Evolutionary conservation across 2,888 invertebrate genomes (phyloP), one percentile per base, ranked within the genome.

Genomic region (Coremacera marginata): DNA sequence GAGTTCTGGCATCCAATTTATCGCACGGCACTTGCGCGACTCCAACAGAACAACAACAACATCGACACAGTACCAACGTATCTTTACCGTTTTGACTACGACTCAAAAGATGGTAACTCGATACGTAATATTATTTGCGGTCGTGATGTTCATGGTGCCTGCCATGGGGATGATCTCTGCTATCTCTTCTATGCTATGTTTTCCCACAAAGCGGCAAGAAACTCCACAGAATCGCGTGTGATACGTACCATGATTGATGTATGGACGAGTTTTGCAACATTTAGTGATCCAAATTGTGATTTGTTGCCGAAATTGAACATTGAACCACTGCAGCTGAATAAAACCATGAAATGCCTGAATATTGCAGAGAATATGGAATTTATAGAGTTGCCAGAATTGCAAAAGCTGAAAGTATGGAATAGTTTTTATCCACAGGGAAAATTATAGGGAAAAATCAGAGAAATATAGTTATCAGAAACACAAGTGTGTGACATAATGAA

Each of bases 91-190:
- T 89, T 90, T 79, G 88, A 88, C 25, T 86, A 85, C 75, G 89
- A 90, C 70, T 89, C 89, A 2, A 82, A 84, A 44, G 81, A 84
- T 3, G 84, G 84, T 70, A 87, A 87, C 75, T 82, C 85, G 52
- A 85, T 87, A 55, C 83, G 86, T n/a, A 84, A 86, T 37, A 75
- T 88, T 16, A 81, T 88, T 9, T 88, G 87, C 49, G 89, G 87
- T 14, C 81, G 82, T 5, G 81, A 84, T 51, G 74, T 87, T 27
- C 82, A 84, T 0, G 89, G 89, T 11, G 86, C 84, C 0, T 86
- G 88, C 44, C 89, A 90, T 80, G 89, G 86, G 1, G 90, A 89
- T 80, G 89, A 90, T 73, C 80, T 89, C 22, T 83, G 84, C 31
- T 90, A 88, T 76, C 81, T 90, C 0, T 90, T 88, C 70, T 84